Conservation (phyloP, 2,113 vertebrate species). For the Asarcornis scutulata region DNA sequence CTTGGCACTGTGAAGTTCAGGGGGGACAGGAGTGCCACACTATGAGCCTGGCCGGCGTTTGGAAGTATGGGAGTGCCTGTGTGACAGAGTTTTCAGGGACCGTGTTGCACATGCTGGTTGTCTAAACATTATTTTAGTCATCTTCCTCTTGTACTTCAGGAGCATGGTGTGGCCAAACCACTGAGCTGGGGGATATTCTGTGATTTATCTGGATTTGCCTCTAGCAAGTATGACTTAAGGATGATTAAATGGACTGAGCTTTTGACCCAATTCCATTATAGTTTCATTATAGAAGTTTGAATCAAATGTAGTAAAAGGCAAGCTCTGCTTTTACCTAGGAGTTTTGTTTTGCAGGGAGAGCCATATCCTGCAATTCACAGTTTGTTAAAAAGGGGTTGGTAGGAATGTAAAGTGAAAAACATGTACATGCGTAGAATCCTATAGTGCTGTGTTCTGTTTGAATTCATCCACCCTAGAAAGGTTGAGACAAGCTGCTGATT, state of each 20-base stretch:
- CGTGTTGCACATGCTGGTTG: not conserved
- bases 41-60: accelerated
- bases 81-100: not conserved
- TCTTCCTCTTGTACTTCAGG: not conserved
- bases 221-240: conserved; percentile 33
- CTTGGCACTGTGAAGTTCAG: not conserved
- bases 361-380: not conserved
- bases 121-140: not conserved
- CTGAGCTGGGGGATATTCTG: conserved; percentile 39
- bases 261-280: conserved; percentile 14
- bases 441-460: conserved; percentile 38
- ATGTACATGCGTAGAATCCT: not conserved
- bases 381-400: conserved; percentile 22
- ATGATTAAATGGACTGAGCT: conserved; percentile 38
- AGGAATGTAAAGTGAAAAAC: conserved; percentile 45
- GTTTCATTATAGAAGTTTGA: conserved; percentile 33
- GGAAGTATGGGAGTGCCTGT: not conserved
- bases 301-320: conserved; percentile 29
- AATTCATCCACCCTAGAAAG: conserved; percentile 1
- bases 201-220: conserved; percentile 41
- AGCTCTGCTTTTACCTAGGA: conserved; percentile 20
- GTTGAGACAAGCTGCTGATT: conserved; percentile 18
- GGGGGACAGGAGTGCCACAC: not conserved
- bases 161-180: not conserved
- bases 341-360: not conserved